A percentile compares a stretch with the other conserved stretches of the same genome.
These are phyloP conservation scores for Synergus gifuensis DNA, from an alignment of 2,888 invertebrate genomes.

Conservation along the genomic window DNA sequence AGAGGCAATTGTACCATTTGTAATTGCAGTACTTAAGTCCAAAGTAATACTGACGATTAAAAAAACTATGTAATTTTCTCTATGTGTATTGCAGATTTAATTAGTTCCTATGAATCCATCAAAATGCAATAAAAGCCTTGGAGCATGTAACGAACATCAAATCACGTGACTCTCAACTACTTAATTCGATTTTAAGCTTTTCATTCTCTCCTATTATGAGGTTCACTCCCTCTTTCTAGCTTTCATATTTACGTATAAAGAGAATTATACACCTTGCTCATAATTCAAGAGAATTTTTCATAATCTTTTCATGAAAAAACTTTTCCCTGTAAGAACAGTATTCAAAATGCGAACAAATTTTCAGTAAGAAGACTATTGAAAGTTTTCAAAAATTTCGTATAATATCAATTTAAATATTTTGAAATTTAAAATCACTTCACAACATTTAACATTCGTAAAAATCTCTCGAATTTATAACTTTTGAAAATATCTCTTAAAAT, in stretches of 20 bases:
- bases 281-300: neutral
- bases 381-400: too few relatives aligned
- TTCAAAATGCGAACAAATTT: too few relatives aligned
- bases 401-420: too few relatives aligned
- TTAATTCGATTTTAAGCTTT: slow-evolving; percentile 24
- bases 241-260: neutral
- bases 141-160: slow-evolving; percentile 30
- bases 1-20: too few relatives aligned
- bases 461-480: too few relatives aligned
- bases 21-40: neutral
- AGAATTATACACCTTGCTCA: neutral
- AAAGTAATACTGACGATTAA: neutral
- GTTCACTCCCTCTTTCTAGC: slow-evolving; percentile 3
- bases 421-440: too few relatives aligned
- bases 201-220: slow-evolving; percentile 4
- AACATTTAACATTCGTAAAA: too few relatives aligned
- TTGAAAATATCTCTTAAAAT: too few relatives aligned
- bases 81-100: too few relatives aligned
- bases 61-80: neutral
- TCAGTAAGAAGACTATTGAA: too few relatives aligned
- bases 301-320: neutral
- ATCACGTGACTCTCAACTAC: slow-evolving; percentile 1
- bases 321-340: too few relatives aligned
- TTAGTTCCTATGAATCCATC: slow-evolving; percentile 15
- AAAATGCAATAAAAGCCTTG: slow-evolving; percentile 28